Base-by-base conservation (phyloP, 2,888 invertebrate genomes). In the Margaritifera margaritifera region DNA sequence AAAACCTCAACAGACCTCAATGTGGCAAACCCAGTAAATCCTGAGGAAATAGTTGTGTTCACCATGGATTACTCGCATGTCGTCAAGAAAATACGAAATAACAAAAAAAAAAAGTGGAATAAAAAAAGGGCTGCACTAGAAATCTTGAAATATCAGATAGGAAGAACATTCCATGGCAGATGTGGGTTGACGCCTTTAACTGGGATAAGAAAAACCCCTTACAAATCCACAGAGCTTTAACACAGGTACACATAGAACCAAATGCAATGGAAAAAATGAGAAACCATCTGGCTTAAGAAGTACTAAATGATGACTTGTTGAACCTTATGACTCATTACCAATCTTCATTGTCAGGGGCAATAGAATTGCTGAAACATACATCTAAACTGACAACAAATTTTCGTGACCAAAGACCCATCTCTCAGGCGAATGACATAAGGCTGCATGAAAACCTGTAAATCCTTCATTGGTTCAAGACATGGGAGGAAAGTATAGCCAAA, bases 251-350 rank as follows among this genome's bases (percentile, higher is more conserved):
- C 31, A 56, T 77, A 1, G 69, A 62, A 64, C 62, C 72, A 2
- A 76, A 69, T 25, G 61, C 66, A 5, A 65, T 75, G 59, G 52
- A 56, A 8, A 74, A 75, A 67, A 78, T 79, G 79, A 50, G 77
- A 22, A 79, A 77, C 25, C 57, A 71, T 42, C 27, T 73, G 20
- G 79, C 77, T 18, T 73, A 79, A 63, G 66, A 75, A 31, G 68
- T 76, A 2, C 54, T 76, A 4, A 62, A 76, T 55, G 31, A 55
- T 20, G 65, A 79, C 27, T 72, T 77, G 75, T 61, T 72, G 2
- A 63, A 78, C 55, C 58, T 78, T 4, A 72, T 80, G 72, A 53
- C 64, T 24, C 8, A 31, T 1, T 79, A 78, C 65, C 24, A 64
- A 22, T 51, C 53, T 11, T 63, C 60, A 62, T 54, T 74, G 11